A percentile compares a stretch with the other conserved stretches of the same genome.
Evolutionary conservation across 2,113 vertebrate genomes (phyloP).

Genomic region (Aptenodytes patagonicus): DNA sequence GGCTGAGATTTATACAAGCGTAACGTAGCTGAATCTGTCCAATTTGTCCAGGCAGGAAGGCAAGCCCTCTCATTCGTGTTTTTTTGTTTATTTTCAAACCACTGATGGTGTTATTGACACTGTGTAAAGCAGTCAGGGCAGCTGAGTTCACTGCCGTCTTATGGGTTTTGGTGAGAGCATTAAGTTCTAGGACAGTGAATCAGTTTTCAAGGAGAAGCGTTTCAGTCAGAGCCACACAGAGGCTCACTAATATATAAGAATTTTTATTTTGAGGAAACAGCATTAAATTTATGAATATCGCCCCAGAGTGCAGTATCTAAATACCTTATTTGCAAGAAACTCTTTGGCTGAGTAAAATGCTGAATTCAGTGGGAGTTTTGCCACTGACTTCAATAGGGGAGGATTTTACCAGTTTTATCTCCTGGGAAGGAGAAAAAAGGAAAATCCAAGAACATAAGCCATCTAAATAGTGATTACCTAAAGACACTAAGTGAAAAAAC

Average conservation of each 20-base stretch:
- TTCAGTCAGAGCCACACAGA: not conserved
- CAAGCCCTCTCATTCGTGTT: not conserved
- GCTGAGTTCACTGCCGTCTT: not conserved
- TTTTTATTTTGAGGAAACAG: constrained; percentile 39
- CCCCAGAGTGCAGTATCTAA: constrained; percentile 33
- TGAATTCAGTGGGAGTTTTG: constrained; percentile 30
- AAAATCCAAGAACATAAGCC: constrained; percentile 28
- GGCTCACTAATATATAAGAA: not conserved
- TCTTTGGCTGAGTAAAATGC: not conserved
- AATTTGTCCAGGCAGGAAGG: not conserved
- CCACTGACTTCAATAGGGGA: constrained; percentile 6
- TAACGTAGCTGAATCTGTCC: accelerated
- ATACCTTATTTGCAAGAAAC: constrained; percentile 45
- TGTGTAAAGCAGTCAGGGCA: not conserved
- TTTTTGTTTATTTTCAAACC: not conserved
- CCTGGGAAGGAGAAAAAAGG: not conserved
- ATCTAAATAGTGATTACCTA: constrained; percentile 34
- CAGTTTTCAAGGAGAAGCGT: not conserved
- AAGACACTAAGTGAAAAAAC: not conserved
- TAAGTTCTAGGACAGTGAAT: not conserved
- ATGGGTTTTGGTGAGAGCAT: not conserved
- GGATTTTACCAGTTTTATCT: constrained; percentile 35
- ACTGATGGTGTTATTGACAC: not conserved
- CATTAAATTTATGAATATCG: constrained; percentile 32
- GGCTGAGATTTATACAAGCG: not conserved